phyloP scores from a whole-genome alignment of 2,797 vertebrate species.

The Anas georgica region DNA sequence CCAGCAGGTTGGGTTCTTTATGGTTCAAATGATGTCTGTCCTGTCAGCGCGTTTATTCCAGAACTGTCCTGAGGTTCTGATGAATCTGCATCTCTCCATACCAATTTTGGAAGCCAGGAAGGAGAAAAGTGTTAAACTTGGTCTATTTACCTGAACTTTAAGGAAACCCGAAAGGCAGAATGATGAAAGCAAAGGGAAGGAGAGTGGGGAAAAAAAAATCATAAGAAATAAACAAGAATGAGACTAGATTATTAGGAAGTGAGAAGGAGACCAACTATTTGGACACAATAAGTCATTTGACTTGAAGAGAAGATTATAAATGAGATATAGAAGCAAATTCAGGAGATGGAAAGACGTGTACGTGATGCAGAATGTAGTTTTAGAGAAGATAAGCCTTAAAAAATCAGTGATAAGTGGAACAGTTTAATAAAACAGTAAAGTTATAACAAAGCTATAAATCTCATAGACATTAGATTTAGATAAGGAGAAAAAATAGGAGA shows the following conservation, averaged over 20 bases:
- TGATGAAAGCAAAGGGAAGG: not conserved
- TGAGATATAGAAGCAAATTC: not conserved
- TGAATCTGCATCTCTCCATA: not conserved
- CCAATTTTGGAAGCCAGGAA: not conserved
- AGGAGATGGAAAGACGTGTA: not conserved
- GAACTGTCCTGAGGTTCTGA: not conserved
- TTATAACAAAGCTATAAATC: slow-evolving; percentile 36
- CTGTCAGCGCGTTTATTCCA: not conserved
- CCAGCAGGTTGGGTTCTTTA: not conserved
- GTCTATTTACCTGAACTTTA: not conserved
- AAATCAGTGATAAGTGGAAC: not conserved
- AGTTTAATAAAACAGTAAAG: slow-evolving; percentile 15
- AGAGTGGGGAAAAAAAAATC: not conserved
- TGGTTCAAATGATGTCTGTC: not conserved
- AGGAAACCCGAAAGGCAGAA: not conserved
- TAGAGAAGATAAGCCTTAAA: slow-evolving; percentile 23
- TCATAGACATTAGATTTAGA: not conserved
- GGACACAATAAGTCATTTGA: not conserved
- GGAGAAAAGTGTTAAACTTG: not conserved
- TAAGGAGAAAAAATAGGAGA: not conserved
- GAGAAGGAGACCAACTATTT: not conserved
- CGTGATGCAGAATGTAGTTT: not conserved
- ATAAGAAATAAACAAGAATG: not conserved
- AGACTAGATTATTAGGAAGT: not conserved
- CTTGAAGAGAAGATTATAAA: not conserved